Percentiles rank a stretch among this genome's conserved stretches.
Evolutionary conservation across 2,888 invertebrate species (phyloP).

Genomic region (Linnaemya vulpina): DNA sequence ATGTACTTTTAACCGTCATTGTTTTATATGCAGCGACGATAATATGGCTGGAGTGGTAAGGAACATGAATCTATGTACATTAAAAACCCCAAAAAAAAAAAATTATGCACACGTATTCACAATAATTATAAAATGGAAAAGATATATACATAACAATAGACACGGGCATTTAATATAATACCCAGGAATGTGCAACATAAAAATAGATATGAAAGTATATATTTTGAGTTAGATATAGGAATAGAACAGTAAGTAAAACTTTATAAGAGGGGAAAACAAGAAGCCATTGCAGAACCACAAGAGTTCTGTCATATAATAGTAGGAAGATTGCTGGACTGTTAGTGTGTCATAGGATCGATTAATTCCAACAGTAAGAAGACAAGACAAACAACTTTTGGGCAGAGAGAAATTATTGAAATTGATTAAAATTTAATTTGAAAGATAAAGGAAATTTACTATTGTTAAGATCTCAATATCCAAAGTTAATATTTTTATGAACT

Average conservation of each 20-base stretch:
- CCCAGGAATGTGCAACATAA: slow-evolving; percentile 47
- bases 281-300: no score
- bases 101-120: slow-evolving; percentile 23
- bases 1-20: slow-evolving; percentile 39
- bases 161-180: slow-evolving; percentile 38
- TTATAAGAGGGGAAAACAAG: no score
- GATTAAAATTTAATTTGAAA: no score
- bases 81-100: slow-evolving; percentile 1
- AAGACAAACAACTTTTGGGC: no score
- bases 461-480: background rate
- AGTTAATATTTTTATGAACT: background rate
- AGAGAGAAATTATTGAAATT: no score
- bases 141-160: slow-evolving; percentile 32
- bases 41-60: slow-evolving; percentile 42
- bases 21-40: slow-evolving; percentile 17
- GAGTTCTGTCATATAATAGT: no score
- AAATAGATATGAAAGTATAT: background rate
- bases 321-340: no score
- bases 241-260: background rate
- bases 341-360: no score
- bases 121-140: slow-evolving; percentile 28
- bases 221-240: background rate
- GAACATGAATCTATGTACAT: slow-evolving; percentile 35
- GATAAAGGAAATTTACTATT: no score
- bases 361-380: no score